Evolutionary conservation across 2,888 invertebrate species (phyloP), one percentile per base, ranked within the genome.

Genomic region (Noctuana brunneofusca): DNA sequence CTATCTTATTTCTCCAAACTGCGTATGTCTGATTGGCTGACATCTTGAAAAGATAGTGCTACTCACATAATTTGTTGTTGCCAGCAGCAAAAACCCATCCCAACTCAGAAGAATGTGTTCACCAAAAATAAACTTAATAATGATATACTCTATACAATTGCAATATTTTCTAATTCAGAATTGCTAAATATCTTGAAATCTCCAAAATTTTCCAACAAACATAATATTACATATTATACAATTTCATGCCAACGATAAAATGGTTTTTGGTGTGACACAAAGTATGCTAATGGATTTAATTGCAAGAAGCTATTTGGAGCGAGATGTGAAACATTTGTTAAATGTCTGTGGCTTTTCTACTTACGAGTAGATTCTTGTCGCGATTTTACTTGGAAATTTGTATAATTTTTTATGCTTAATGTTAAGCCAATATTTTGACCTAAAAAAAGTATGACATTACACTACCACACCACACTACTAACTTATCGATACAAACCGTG

Each of bases 221-320:
- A 43, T 43, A 41, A 41, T 41, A 41, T 11, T 12, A 22, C 6
- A 22, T n/a, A 20, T 22, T 22, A 48, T 24, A 24, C 24, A 41
- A 41, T 55, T 41, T 55, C 41, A 38, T 22, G 16, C 38, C 22
- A 24, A 55, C 5, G n/a, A 41, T 55, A 27, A 55, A 55, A 41
- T 18, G 54, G 54, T 55, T 41, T 54, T 24, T 41, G 54, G 5
- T 55, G 41, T 41, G 24, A 41, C 41, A 55, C 24, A 55, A 48
- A 48, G 54, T 55, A 55, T 55, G 54, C 41, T 38, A 55, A 55
- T 55, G 54, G 54, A 22, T 55, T 55, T 55, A 55, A 55, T 55
- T 55, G 54, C 54, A 38, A 38, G 27, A 55, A 55, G 55, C 55
- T 38, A 55, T 41, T 54, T 43, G 55, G 55, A 41, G 55, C 55